Percentiles rank a stretch among this genome's conserved stretches.
These are phyloP conservation scores for Brachionus plicatilis DNA, from an alignment of 1,140 invertebrate species.

Conservation along the genomic window DNA sequence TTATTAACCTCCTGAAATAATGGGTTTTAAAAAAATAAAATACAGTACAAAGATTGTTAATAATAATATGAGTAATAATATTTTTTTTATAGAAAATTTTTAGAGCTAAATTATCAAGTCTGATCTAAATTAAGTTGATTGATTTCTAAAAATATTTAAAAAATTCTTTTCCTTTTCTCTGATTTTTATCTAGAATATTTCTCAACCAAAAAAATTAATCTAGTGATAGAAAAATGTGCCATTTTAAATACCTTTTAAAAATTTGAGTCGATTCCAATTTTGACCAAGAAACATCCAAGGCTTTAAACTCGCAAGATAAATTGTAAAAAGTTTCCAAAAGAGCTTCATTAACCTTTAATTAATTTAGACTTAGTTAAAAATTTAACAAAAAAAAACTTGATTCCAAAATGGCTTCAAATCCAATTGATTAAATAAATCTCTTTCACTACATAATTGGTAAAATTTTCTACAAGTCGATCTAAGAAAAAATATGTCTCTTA, in stretches of 20 bases:
- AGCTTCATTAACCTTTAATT: conserved; percentile 41
- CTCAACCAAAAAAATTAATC: not conserved
- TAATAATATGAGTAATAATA: too few relatives aligned
- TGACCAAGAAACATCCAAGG: conserved; percentile 76
- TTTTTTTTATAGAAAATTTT: not conserved
- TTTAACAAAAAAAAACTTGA: conserved; percentile 58
- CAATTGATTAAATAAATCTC: conserved; percentile 69
- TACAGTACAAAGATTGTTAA: too few relatives aligned
- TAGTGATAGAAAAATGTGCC: not conserved
- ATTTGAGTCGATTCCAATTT: not conserved
- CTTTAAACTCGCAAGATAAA: conserved; percentile 66
- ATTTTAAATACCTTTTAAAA: not conserved
- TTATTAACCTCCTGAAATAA: too few relatives aligned
- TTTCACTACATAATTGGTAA: conserved; percentile 68
- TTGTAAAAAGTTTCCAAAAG: conserved; percentile 57
- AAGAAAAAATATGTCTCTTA: conserved; percentile 65
- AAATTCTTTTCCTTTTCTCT: too few relatives aligned
- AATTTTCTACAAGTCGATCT: conserved; percentile 65
- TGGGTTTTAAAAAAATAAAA: too few relatives aligned
- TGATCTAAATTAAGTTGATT: too few relatives aligned
- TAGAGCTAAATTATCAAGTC: too few relatives aligned
- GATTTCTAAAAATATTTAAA: too few relatives aligned
- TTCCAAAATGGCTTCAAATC: conserved; percentile 62
- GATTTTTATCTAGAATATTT: too few relatives aligned
- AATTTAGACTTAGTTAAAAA: not conserved